Conservation (phyloP, 2,888 invertebrate genomes). For the Sicus ferrugineus region DNA sequence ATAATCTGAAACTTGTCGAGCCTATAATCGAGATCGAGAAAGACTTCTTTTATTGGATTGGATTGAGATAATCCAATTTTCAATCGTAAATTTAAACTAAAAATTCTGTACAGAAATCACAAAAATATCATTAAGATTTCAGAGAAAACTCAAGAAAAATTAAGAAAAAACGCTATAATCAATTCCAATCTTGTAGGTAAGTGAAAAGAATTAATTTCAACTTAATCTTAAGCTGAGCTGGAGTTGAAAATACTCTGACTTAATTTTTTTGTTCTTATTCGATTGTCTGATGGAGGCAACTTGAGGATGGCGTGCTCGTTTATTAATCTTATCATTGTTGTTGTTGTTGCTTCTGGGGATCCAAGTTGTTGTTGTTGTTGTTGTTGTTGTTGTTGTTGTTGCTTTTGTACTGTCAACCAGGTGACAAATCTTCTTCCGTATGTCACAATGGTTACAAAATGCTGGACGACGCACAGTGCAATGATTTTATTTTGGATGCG, state of each 20-base stretch:
- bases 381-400: slow-evolving; percentile 43
- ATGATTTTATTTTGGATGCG: no score
- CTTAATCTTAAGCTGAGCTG: slow-evolving; percentile 43
- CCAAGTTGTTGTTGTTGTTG: slow-evolving; percentile 35
- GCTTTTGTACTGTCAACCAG: slow-evolving; percentile 47
- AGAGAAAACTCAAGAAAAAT: no score
- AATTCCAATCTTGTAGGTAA: slow-evolving; percentile 47
- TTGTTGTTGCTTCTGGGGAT: slow-evolving; percentile 42
- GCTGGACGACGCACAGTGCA: not conserved
- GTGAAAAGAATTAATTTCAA: slow-evolving; percentile 49
- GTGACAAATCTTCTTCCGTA: slow-evolving; percentile 49
- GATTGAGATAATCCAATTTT: no score
- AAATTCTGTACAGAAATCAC: no score
- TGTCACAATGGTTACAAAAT: slow-evolving; percentile 7
- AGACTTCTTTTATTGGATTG: no score
- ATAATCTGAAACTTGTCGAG: no score
- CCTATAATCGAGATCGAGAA: no score
- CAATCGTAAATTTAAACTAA: no score
- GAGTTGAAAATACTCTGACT: slow-evolving; percentile 13
- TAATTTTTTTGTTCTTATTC: not conserved
- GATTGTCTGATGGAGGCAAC: slow-evolving; percentile 41
- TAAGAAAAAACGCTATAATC: no score
- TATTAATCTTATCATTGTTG: slow-evolving; percentile 55
- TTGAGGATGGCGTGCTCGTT: slow-evolving; percentile 44
- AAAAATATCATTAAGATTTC: no score